Evolutionary conservation across 2,797 vertebrate genomes (phyloP).

Genomic region (Gallinago solitaria): DNA sequence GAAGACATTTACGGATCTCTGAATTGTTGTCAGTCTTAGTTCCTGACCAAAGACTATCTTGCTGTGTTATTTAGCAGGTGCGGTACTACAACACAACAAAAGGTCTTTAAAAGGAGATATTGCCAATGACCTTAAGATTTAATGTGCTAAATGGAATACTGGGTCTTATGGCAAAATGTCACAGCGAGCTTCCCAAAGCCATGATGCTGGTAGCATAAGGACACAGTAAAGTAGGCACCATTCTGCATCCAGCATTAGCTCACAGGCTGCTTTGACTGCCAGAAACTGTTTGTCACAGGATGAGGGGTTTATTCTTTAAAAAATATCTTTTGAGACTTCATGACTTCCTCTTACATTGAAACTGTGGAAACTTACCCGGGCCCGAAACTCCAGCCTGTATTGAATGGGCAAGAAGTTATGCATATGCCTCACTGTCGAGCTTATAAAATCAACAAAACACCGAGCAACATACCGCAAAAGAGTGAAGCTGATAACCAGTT

Average conservation of each 20-base stretch:
- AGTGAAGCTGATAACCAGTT: not conserved
- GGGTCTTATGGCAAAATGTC: not conserved
- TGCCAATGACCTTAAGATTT: not conserved
- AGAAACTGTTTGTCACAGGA: not conserved
- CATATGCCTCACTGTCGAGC: not conserved
- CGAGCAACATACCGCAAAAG: not conserved
- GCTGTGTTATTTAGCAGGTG: not conserved
- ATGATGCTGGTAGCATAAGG: not conserved
- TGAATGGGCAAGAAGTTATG: not conserved
- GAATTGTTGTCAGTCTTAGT: not conserved
- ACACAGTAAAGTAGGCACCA: accelerated
- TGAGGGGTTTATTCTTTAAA: not conserved
- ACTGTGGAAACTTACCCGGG: not conserved
- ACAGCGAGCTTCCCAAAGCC: not conserved
- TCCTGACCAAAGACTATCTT: not conserved
- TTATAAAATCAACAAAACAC: not conserved
- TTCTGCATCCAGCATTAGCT: not conserved
- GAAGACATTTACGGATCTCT: constrained; percentile 23
- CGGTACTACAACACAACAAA: not conserved
- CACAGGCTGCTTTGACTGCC: not conserved
- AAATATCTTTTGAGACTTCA: not conserved
- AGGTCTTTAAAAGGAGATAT: not conserved
- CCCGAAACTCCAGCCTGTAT: not conserved
- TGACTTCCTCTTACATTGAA: not conserved
- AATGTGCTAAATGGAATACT: not conserved